Evolutionary conservation across 2,797 vertebrate species (phyloP).

Genomic region (Cuniculus paca): DNA sequence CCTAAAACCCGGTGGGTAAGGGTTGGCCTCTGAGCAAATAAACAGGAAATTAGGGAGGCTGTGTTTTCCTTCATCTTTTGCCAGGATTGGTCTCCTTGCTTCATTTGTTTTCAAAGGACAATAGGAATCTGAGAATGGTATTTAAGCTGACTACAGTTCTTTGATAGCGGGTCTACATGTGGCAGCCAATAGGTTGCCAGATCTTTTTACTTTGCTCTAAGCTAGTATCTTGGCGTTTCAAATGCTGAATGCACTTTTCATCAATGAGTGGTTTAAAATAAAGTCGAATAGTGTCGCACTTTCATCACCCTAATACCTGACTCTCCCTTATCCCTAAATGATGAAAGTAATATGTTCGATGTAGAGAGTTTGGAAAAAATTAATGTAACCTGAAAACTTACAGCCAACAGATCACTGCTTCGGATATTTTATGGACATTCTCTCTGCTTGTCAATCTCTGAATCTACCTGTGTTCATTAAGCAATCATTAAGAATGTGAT

Average conservation of each 20-base stretch:
- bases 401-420: neutral
- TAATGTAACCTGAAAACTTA: neutral
- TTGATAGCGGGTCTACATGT: constrained; percentile 12
- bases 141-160: constrained; percentile 46
- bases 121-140: constrained; percentile 55
- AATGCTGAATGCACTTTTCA: neutral
- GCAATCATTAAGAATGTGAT: neutral
- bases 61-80: constrained; percentile 49
- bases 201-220: constrained; percentile 24
- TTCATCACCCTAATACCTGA: neutral
- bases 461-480: neutral
- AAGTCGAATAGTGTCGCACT: neutral
- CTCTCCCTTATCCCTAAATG: fast-evolving
- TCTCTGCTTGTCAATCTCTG: neutral
- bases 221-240: neutral
- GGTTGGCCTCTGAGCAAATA: constrained; percentile 65
- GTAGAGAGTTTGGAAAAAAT: neutral
- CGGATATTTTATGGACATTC: constrained; percentile 17
- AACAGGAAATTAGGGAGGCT: constrained; percentile 70
- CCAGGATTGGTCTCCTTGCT: constrained; percentile 23
- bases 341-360: neutral
- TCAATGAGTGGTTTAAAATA: neutral
- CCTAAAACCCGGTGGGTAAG: neutral
- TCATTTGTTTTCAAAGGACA: constrained; percentile 63
- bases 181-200: neutral